A percentile compares a stretch with the other conserved stretches of the same genome.
Evolutionary conservation across 2,113 vertebrate species (phyloP).

Genomic region (Chionomys nivalis): DNA sequence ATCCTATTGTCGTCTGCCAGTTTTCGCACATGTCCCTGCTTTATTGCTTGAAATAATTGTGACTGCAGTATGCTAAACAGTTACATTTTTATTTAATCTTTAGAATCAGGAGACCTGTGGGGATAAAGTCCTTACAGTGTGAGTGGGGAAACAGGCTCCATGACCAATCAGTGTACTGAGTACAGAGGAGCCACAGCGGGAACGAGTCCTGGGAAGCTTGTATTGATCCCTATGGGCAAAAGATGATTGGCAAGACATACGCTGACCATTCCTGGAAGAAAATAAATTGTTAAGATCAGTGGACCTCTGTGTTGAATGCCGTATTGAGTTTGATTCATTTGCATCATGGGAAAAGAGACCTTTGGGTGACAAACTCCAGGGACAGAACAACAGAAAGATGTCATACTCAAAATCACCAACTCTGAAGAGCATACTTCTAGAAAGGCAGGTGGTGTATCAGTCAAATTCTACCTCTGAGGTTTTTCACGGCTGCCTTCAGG

Average conservation of each 20-base stretch:
- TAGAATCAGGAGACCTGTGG: background rate
- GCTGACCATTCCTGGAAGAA: background rate
- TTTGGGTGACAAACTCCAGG: background rate
- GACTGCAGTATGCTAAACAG: background rate
- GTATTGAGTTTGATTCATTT: background rate
- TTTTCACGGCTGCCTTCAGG: background rate
- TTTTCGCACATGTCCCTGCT: background rate
- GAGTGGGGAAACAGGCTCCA: background rate
- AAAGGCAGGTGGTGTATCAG: background rate
- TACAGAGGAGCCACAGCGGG: accelerated
- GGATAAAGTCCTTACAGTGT: background rate
- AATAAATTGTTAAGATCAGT: background rate
- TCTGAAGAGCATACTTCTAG: background rate
- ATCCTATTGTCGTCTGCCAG: background rate
- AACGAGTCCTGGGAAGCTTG: background rate
- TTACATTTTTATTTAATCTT: background rate
- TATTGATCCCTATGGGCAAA: background rate
- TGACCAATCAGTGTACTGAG: background rate
- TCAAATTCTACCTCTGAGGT: background rate
- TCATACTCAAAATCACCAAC: background rate
- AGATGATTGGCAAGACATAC: background rate
- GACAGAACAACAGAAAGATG: background rate
- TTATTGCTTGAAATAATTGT: background rate
- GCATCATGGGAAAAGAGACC: background rate
- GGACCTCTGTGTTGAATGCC: background rate